These are phyloP conservation scores for Rallus limicola DNA, from an alignment of 2,113 vertebrate species.

Conservation along the genomic window DNA sequence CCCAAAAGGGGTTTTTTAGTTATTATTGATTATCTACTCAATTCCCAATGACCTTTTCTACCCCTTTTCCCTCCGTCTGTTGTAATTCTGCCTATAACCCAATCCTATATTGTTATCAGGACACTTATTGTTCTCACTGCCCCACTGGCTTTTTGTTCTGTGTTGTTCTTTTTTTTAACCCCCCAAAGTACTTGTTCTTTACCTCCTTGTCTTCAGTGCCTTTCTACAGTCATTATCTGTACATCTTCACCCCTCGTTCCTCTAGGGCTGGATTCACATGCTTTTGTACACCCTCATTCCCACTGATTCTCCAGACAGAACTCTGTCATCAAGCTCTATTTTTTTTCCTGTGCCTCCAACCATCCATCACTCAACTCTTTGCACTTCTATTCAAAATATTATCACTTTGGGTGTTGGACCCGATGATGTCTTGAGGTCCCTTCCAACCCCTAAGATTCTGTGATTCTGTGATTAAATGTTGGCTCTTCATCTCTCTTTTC, in stretches of 20 bases:
- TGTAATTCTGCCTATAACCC: neutral
- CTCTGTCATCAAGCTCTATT: neutral
- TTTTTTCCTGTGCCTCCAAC: neutral
- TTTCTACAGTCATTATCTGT: neutral
- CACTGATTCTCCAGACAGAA: neutral
- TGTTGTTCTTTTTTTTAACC: neutral
- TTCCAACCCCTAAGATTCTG: no score
- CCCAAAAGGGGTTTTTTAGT: neutral
- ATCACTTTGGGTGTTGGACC: no score
- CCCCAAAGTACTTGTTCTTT: neutral
- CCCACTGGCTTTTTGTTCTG: neutral
- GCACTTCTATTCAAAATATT: neutral
- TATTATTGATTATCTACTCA: neutral
- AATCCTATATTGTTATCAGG: neutral
- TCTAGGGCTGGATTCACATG: neutral
- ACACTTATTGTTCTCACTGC: neutral
- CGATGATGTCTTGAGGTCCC: no score
- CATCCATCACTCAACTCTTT: neutral
- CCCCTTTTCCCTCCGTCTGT: neutral
- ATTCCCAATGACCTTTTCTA: neutral
- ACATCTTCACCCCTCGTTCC: neutral
- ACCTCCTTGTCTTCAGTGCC: neutral
- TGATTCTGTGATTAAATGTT: no score
- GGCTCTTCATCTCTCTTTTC: neutral
- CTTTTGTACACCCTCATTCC: neutral